These are phyloP conservation scores for Vimba vimba DNA, from an alignment of 2,113 vertebrate species.

Conservation along the genomic window DNA sequence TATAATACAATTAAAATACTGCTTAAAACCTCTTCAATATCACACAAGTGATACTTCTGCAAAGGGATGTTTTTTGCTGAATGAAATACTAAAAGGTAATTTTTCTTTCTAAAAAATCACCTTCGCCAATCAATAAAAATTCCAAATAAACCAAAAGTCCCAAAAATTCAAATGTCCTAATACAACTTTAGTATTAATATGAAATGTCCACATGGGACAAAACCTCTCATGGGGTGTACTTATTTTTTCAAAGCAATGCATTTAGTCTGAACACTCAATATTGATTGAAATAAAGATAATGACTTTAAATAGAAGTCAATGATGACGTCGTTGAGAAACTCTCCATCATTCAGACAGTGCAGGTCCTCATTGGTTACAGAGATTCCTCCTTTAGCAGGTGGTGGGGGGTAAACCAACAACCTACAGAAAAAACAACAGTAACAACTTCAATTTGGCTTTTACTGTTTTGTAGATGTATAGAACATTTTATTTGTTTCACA, in stretches of 20 bases:
- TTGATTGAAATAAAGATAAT: conserved; percentile 66
- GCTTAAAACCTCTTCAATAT: too few relatives aligned
- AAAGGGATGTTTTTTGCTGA: too few relatives aligned
- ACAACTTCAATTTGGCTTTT: not conserved
- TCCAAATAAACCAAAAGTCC: too few relatives aligned
- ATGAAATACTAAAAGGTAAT: too few relatives aligned
- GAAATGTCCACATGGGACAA: not conserved
- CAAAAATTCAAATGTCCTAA: too few relatives aligned
- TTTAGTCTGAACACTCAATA: not conserved
- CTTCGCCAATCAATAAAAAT: too few relatives aligned
- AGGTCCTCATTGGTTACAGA: conserved; percentile 98
- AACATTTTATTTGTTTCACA: not conserved
- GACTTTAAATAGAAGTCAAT: conserved; percentile 99
- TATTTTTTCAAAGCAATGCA: not conserved
- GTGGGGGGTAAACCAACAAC: conserved; percentile 94
- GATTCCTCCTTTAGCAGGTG: conserved; percentile 96
- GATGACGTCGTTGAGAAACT: conserved; percentile 98
- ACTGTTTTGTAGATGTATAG: not conserved
- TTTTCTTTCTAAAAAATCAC: too few relatives aligned
- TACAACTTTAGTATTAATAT: too few relatives aligned
- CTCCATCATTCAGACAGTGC: conserved; percentile 95
- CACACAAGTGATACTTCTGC: too few relatives aligned
- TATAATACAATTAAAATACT: too few relatives aligned
- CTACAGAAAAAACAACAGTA: conserved; percentile 67
- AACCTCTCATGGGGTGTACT: not conserved